Conservation (phyloP, 2,888 invertebrate genomes). For the Pandemis cinnamomeana region DNA sequence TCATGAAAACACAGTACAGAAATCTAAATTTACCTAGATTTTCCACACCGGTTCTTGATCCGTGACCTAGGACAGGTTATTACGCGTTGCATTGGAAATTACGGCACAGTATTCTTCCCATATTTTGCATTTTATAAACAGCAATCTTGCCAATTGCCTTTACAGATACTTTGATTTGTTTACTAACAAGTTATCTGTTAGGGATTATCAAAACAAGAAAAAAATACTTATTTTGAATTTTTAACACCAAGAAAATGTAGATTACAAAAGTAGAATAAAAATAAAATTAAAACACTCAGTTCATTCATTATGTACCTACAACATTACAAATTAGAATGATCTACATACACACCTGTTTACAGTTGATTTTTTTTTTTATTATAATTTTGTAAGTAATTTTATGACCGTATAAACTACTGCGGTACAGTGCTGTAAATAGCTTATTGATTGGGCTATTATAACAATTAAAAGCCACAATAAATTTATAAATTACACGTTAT, state of each 20-base stretch:
- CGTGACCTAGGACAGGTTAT: conserved; percentile 59
- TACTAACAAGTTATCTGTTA: conserved; percentile 7
- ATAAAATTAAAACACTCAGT: too few relatives aligned
- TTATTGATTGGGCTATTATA: not conserved
- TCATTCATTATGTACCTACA: too few relatives aligned
- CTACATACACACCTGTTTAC: not conserved
- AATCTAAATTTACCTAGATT: not conserved
- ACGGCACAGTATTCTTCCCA: conserved; percentile 58
- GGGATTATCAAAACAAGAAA: not conserved
- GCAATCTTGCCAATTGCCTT: conserved; percentile 51
- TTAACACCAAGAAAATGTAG: not conserved
- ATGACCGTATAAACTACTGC: not conserved
- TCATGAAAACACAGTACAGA: not conserved
- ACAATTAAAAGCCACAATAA: not conserved
- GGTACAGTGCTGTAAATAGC: not conserved
- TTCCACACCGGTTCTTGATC: conserved; percentile 47
- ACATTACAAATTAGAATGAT: not conserved
- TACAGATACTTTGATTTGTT: conserved; percentile 40
- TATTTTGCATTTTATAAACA: conserved; percentile 57
- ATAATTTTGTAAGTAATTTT: not conserved
- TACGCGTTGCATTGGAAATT: conserved; percentile 72
- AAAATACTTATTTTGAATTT: not conserved
- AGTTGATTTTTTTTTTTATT: not conserved
- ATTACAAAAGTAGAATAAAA: not conserved
- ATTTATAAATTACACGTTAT: not conserved